Evolutionary conservation across 2,113 vertebrate genomes (phyloP), one percentile per base, ranked within the genome.

Genomic region (Strix aluco): DNA sequence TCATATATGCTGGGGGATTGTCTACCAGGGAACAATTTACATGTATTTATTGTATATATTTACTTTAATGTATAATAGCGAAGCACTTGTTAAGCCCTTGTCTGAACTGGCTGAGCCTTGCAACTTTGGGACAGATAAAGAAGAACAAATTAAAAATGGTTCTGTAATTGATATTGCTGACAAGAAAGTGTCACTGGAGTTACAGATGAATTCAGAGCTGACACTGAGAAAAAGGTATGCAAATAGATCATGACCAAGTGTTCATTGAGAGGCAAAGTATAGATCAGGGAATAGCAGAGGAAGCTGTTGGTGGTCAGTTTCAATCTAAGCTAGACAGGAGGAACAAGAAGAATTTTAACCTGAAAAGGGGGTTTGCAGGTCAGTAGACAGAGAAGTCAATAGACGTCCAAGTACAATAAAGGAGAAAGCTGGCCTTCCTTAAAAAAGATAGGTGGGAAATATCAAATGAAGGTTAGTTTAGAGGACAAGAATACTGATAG

Each of bases 251-350:
- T 90, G 90, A 90, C 75, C 93, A 93, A 95, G 67, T 78, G 71
- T 63, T 96, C 75, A 80, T 83, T 93, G 57, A 93, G 69, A 67
- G 92, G 18, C 55, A 83, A 86, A 86, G 46, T 55, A 70, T 49
- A 78, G 82, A 88, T 72, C 58, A 83, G 51, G 51, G 71, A 83
- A 90, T 25, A 94, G 26, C 78, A 82, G n/a, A 84, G 63, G 63
- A 92, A 94, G 88, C 34, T 97, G 59, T 36, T 90, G 63, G 44
- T 88, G 92, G 90, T 93, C 94, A 90, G 67, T 88, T 96, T 96
- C 88, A 94, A 92, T 88, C 74, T 59, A 67, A 80, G 36, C 3
- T 58, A 73, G 81, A 86, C 42, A 78, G 62, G 26, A 92, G 15
- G 81, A 95, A 77, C 29, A 63, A 73, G 44, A 71, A 86, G 27